Evolutionary conservation across 2,888 invertebrate species (phyloP), one percentile per base, ranked within the genome.

Genomic region (Mythimna vitellina): DNA sequence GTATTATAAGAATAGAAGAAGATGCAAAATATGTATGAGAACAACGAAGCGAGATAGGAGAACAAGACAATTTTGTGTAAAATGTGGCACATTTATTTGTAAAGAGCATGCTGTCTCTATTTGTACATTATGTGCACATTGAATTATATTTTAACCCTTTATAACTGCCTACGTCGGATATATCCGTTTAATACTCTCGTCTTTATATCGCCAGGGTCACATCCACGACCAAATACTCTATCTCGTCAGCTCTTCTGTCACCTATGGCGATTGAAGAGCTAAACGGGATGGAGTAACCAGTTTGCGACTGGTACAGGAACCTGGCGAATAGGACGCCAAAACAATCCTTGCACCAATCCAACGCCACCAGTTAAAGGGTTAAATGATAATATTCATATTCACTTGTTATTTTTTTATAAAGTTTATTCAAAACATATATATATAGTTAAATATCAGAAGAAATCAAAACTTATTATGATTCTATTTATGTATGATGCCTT

Each of bases 31-130:
- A 68, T 95, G 95, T 85, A 73, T 85, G 3, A 87, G 84, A 56
- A 89, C 91, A 0, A 89, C 88, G 0, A 95, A 93, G 85, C 87
- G 91, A 1, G 95, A 95, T 57, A 88, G 96, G 46, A 92, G 92
- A 86, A 95, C 96, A 1, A 93, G 89, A 79, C 90, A 91, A 56
- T 89, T 73, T 71, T 96, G 96, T 85, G 68, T 90, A 1, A 93
- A 93, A 80, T 96, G 96, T 78, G 91, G 90, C 3, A 90, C 89
- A 70, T 91, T 89, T 76, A 92, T 94, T 63, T 96, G 96, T 81
- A 93, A 89, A 80, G 95, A 96, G 71, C 96, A 96, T 85, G 89
- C 92, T 63, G 89, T 92, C 32, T 77, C 78, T 57, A 80, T 95
- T 53, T 96, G 95, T 81, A 89, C 90, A 63, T 85, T 89, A 79